Percentiles rank a stretch among this genome's conserved stretches.
Conservation (phyloP, 2,888 invertebrate species). For the Branchipolynoe longqiensis region DNA sequence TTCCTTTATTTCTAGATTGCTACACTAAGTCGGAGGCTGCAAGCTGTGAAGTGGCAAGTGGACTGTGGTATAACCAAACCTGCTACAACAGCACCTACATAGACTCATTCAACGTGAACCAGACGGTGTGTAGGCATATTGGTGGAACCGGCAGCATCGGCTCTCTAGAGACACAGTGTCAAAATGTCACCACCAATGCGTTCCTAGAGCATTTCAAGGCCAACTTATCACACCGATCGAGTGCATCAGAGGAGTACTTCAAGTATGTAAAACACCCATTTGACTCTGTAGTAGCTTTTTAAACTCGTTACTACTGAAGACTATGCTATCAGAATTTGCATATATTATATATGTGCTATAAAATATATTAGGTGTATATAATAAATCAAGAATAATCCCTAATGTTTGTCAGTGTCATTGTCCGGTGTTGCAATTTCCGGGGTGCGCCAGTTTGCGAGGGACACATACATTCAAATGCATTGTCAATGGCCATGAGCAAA, state of each 20-base stretch:
- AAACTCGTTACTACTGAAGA: too few relatives aligned
- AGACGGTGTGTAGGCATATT: background rate
- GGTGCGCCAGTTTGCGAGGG: too few relatives aligned
- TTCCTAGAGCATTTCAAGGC: constrained; percentile 32
- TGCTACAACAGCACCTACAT: constrained; percentile 65
- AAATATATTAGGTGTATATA: too few relatives aligned
- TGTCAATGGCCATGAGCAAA: too few relatives aligned
- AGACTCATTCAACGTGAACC: constrained; percentile 39
- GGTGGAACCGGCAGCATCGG: background rate
- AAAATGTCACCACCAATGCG: constrained; percentile 36
- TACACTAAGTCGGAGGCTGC: constrained; percentile 63
- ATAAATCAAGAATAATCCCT: too few relatives aligned
- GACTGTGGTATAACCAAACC: constrained; percentile 63
- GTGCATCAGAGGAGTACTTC: constrained; percentile 65
- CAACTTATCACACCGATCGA: constrained; percentile 22
- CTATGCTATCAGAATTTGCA: too few relatives aligned
- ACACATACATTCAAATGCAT: too few relatives aligned
- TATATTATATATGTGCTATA: too few relatives aligned
- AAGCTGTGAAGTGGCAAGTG: constrained; percentile 59
- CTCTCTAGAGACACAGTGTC: background rate
- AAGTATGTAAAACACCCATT: too few relatives aligned
- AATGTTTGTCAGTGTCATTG: too few relatives aligned
- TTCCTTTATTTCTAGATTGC: constrained; percentile 60
- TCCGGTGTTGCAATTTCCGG: too few relatives aligned
- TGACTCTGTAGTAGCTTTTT: too few relatives aligned